Conservation (phyloP, 1,140 invertebrate genomes). For the Melanaphis sacchari region DNA sequence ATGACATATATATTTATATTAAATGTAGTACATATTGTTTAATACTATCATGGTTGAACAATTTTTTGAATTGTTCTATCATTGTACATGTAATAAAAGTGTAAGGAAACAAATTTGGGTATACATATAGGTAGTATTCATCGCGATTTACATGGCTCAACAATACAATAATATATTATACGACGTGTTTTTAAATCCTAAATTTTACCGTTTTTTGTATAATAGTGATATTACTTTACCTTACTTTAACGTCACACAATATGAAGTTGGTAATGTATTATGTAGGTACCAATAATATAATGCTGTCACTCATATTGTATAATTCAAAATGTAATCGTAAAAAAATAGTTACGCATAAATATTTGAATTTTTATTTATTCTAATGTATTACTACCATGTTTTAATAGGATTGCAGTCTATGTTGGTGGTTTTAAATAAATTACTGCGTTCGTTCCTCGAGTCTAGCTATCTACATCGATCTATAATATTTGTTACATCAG, state of each 20-base stretch:
- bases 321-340: background rate
- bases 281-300: background rate
- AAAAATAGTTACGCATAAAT: background rate
- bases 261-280: background rate
- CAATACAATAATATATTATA: background rate
- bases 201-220: background rate
- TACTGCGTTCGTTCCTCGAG: background rate
- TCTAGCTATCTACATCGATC: background rate
- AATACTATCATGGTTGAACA: background rate
- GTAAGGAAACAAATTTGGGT: background rate
- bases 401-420: background rate
- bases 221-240: background rate
- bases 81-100: too few species aligned
- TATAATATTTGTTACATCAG: background rate
- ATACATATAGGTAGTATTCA: background rate
- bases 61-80: too few species aligned
- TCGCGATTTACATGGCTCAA: background rate
- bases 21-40: background rate
- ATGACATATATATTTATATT: background rate
- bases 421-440: background rate
- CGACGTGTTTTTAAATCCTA: background rate
- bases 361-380: constrained; percentile 7
- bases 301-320: background rate
- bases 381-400: background rate
- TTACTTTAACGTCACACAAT: background rate